Evolutionary conservation across 2,888 invertebrate genomes (phyloP), one percentile per base, ranked within the genome.

Genomic region (Epinotia bilunana): DNA sequence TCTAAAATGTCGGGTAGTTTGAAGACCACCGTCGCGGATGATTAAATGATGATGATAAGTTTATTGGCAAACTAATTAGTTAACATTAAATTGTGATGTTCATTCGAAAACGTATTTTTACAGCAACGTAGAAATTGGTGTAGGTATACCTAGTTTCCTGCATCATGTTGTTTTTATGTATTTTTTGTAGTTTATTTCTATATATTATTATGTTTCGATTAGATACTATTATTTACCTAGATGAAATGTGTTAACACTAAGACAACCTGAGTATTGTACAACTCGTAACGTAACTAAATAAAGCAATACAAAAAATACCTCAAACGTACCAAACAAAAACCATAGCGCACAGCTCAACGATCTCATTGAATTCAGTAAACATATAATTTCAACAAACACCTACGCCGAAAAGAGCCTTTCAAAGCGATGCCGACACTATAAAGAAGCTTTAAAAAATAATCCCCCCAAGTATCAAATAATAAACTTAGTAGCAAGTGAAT

Each of bases 401-500:
- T 83, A 86, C 84, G 82, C 80, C 80, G 78, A 80, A 86, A 89
- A n/a, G 86, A 90, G 89, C 88, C 86, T 82, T 77, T 83, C 87
- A 91, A 93, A 92, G 89, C 78, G 84, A 86, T 78, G 90, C 93
- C 93, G 93, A 87, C 91, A 81, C 82, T 80, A 80, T 86, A 82
- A 85, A 84, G 87, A 81, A 84, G 83, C 81, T 80, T 84, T 86
- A 87, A 87, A 86, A 88, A 88, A 87, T 86, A 91, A 92, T 90
- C 90, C 88, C 86, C 86, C 88, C 84, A 84, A 91, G 93, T 93
- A 94, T 93, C 93, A 91, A 92, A 94, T 94, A 93, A 93, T 94
- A 93, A 93, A 94, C 88, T 93, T 92, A 91, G 93, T 93, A 93
- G 93, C 93, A 93, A 93, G 93, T 94, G 92, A 92, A 93, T 93